phyloP scores from a whole-genome alignment of 1,140 invertebrate genomes.

The Zaprionus tsacasi region DNA sequence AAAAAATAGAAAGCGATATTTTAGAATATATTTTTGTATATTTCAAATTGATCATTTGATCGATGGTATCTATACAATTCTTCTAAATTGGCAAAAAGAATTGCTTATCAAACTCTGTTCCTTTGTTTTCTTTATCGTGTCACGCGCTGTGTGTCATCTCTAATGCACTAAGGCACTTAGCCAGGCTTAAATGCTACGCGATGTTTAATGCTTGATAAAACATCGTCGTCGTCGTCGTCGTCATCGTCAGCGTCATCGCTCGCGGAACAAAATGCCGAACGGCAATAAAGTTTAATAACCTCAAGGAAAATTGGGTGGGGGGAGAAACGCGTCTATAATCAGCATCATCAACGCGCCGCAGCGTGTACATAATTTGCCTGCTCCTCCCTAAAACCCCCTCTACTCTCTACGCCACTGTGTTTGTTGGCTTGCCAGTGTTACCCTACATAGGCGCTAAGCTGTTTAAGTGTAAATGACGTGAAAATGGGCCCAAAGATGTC shows the following conservation, averaged over 20 bases:
- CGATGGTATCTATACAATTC: too few species aligned
- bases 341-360: slow-evolving; percentile 76
- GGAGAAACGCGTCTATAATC: slow-evolving; percentile 58
- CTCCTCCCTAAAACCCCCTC: slow-evolving; percentile 21
- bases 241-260: slow-evolving; percentile 8
- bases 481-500: slow-evolving; percentile 55
- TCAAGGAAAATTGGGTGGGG: slow-evolving; percentile 58
- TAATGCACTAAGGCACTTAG: slow-evolving; percentile 10
- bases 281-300: slow-evolving; percentile 81
- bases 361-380: slow-evolving; percentile 60
- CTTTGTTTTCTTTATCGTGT: background rate
- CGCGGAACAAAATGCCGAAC: slow-evolving; percentile 54
- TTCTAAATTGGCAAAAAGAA: too few species aligned
- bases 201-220: slow-evolving; percentile 47
- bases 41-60: too few species aligned
- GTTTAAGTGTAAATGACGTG: slow-evolving; percentile 81
- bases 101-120: too few species aligned
- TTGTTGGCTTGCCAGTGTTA: background rate
- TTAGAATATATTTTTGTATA: too few species aligned
- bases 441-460: slow-evolving; percentile 64
- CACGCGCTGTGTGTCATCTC: slow-evolving; percentile 14
- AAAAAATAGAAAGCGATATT: too few species aligned
- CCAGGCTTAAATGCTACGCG: slow-evolving; percentile 43
- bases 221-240: slow-evolving; percentile 11
- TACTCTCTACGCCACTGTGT: too few species aligned